Conservation (phyloP, 2,113 vertebrate species). For the Meleagris gallopavo region DNA sequence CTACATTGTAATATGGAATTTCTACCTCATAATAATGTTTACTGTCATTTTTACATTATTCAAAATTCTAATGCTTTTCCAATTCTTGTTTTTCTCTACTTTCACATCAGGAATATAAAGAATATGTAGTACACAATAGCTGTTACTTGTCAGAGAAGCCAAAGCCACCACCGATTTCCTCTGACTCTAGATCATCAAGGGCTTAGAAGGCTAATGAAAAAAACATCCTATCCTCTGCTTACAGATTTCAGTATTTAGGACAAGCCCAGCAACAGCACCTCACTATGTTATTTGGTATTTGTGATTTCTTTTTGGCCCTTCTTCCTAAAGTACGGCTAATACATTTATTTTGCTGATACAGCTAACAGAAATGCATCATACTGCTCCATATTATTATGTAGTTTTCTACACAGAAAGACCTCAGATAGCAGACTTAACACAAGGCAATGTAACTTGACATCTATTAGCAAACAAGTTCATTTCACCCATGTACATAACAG, state of each 20-base stretch:
- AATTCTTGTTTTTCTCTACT: background rate
- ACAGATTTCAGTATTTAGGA: background rate
- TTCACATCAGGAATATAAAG: background rate
- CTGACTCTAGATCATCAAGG: background rate
- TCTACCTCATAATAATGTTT: background rate
- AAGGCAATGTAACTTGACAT: background rate
- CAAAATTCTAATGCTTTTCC: background rate
- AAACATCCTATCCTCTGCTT: background rate
- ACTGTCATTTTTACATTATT: background rate
- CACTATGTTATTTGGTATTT: background rate
- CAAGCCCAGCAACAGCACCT: background rate
- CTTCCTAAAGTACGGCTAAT: background rate
- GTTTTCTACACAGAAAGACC: background rate
- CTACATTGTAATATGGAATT: background rate
- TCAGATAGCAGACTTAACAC: background rate
- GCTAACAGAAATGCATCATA: background rate
- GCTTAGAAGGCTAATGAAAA: background rate
- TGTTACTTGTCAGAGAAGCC: background rate
- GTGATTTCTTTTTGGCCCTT: background rate
- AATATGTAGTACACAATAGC: fast-evolving
- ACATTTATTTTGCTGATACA: background rate
- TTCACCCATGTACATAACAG: background rate
- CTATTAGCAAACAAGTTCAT: background rate
- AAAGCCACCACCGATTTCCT: background rate
- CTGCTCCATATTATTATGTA: background rate